Evolutionary conservation across 2,797 vertebrate genomes (phyloP).

Genomic region (Sebastes kiyomatsui): DNA sequence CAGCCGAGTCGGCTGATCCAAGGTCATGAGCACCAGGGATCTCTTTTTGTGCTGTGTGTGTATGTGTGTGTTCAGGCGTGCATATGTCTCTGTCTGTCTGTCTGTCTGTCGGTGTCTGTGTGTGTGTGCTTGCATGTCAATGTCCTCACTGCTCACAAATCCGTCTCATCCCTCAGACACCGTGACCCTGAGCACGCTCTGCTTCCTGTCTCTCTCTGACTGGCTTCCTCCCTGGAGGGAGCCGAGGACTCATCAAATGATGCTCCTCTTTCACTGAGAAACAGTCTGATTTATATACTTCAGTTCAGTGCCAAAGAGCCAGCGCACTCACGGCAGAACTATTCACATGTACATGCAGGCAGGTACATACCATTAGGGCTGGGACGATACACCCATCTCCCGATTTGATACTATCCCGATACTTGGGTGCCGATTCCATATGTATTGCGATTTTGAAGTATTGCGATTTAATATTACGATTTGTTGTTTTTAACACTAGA

Average conservation of each 20-base stretch:
- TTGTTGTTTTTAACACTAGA: no score
- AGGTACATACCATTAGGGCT: background rate
- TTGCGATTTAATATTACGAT: no score
- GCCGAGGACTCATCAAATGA: conserved; percentile 68
- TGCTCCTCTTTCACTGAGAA: conserved; percentile 63
- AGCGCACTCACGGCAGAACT: background rate
- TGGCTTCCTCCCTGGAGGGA: conserved; percentile 76
- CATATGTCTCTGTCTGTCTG: background rate
- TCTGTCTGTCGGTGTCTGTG: background rate
- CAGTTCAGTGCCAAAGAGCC: conserved; percentile 33
- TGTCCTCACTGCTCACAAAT: conserved; percentile 74
- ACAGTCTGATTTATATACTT: conserved; percentile 66
- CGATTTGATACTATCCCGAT: no score
- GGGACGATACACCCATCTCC: no score
- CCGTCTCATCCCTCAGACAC: conserved; percentile 76
- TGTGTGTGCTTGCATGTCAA: conserved; percentile 61
- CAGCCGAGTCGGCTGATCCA: conserved; percentile 66
- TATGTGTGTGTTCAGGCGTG: background rate
- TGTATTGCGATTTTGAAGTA: no score
- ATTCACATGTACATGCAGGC: conserved; percentile 10
- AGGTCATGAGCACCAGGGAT: conserved; percentile 75
- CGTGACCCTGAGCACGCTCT: conserved; percentile 76
- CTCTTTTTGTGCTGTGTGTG: conserved; percentile 41
- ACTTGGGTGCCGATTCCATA: no score
- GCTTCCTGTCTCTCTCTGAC: conserved; percentile 77